Evolutionary conservation across 2,888 invertebrate genomes (phyloP).

Genomic region (Bembecia ichneumoniformis): DNA sequence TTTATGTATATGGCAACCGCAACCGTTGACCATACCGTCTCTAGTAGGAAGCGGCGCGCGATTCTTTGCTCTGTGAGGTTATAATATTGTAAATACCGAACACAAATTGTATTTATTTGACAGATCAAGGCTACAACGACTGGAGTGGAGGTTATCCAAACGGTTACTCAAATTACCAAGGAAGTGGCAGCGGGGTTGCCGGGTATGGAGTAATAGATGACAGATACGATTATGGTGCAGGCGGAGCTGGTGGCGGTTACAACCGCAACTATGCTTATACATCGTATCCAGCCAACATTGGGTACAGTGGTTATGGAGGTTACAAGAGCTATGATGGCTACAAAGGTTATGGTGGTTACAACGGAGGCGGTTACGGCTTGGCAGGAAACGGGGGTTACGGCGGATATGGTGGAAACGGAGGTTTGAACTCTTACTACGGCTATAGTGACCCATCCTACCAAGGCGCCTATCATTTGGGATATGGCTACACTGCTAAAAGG

Average conservation of each 20-base stretch:
- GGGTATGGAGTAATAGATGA: conserved; percentile 41
- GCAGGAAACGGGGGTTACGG: conserved; percentile 64
- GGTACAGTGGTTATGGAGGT: conserved; percentile 13
- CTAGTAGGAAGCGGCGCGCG: no score
- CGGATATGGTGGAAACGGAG: conserved; percentile 74
- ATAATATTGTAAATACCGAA: neutral
- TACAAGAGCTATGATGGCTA: conserved; percentile 15
- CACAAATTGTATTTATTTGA: conserved; percentile 9
- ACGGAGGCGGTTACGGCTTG: conserved; percentile 10
- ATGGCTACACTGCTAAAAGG: conserved; percentile 57
- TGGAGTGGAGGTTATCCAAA: conserved; percentile 37
- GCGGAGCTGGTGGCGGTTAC: conserved; percentile 10
- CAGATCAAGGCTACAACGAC: conserved; percentile 43
- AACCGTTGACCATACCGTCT: no score
- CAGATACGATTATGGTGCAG: conserved; percentile 25
- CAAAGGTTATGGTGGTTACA: conserved; percentile 16
- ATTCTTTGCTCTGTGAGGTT: no score
- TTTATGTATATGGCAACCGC: no score
- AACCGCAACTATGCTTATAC: conserved; percentile 7
- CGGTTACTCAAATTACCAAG: conserved; percentile 1
- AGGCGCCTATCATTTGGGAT: conserved; percentile 71
- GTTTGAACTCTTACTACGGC: conserved; percentile 70
- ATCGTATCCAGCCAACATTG: neutral
- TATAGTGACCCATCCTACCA: conserved; percentile 70
- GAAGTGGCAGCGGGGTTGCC: conserved; percentile 17